Evolutionary conservation across 2,888 invertebrate species (phyloP), one percentile per base, ranked within the genome.

Genomic region (Mylabris sibirica): DNA sequence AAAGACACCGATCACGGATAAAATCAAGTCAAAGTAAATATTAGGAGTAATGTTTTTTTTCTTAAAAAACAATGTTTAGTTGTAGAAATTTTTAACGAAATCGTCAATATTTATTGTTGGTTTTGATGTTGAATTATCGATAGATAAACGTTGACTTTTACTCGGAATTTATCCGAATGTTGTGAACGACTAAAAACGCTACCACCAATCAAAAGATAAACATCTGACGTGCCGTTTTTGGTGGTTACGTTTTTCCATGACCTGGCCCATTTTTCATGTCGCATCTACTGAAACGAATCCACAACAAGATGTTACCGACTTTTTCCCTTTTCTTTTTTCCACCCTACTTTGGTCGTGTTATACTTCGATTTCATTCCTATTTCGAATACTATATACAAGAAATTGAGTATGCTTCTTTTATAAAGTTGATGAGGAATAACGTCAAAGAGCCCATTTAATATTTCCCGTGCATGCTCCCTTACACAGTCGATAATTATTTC

Each of bases 251-350:
- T 57, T 57, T 57, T 57, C 24, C 57, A 12, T 57, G 57, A 57
- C 57, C 14, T 57, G 57, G 22, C 57, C 9, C 57, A 57, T 57
- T 24, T 57, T 57, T 57, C 57, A 57, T 57, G 57, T 57, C 24
- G 24, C 24, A 57, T 24, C 24, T 3, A 57, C 24, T 12, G 57
- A 57, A 57, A 57, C 57, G 57, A 24, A 24, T 14, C 12, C 14
- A 24, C 57, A 57, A 57, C 57, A 57, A 57, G 57, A 57, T 57
- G 57, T 57, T 57, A 57, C 57, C 57, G 57, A 57, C 22, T 53
- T 53, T 41, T 9, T 35, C 12, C 2, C 9, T 8, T 12, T n/a
- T 41, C n/a, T 44, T 44, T 44, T 44, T 17, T 14, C 38, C 12
- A n/a, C 30, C 30, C 30, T 6, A 30, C 30, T 30, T 4, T 30